A percentile compares a stretch with the other conserved stretches of the same genome.
phyloP scores from a whole-genome alignment of 2,797 vertebrate species.

The Channa striata region DNA sequence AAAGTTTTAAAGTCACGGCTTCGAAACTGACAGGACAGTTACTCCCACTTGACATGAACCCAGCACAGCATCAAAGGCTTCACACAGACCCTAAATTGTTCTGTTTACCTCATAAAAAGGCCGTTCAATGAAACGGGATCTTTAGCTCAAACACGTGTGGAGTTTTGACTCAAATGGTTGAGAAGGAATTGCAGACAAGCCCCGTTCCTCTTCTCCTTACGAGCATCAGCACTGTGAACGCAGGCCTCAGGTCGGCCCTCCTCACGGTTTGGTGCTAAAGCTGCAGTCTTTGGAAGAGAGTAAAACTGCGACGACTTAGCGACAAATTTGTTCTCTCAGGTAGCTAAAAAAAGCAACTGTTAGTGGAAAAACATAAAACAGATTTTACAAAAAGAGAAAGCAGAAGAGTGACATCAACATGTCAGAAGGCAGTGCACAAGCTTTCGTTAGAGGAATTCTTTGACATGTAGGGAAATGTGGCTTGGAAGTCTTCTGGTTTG shows the following conservation, averaged over 20 bases:
- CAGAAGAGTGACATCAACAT: constrained; percentile 18
- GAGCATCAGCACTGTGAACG: not conserved
- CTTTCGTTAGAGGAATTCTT: constrained; percentile 17
- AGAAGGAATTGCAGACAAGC: not conserved
- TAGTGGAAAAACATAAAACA: constrained; percentile 13
- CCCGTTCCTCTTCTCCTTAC: not conserved
- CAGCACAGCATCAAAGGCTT: constrained; percentile 51
- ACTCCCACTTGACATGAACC: constrained; percentile 32
- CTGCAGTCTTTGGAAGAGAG: no score
- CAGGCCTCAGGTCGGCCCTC: not conserved
- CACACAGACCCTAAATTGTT: constrained; percentile 39
- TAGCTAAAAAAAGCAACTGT: constrained; percentile 1
- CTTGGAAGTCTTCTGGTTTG: not conserved
- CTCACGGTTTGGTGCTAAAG: constrained; percentile 27
- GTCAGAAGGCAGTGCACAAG: constrained; percentile 35
- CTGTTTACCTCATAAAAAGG: constrained; percentile 46
- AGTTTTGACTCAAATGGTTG: not conserved
- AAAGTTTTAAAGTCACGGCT: constrained; percentile 12
- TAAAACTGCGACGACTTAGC: no score
- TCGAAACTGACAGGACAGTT: not conserved
- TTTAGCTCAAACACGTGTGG: not conserved
- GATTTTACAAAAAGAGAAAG: constrained; percentile 3
- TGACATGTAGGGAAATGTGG: constrained; percentile 28
- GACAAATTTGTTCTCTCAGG: not conserved
- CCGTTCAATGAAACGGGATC: constrained; percentile 26